Conservation (phyloP, 1,140 invertebrate genomes). For the Bombyx mandarina region DNA sequence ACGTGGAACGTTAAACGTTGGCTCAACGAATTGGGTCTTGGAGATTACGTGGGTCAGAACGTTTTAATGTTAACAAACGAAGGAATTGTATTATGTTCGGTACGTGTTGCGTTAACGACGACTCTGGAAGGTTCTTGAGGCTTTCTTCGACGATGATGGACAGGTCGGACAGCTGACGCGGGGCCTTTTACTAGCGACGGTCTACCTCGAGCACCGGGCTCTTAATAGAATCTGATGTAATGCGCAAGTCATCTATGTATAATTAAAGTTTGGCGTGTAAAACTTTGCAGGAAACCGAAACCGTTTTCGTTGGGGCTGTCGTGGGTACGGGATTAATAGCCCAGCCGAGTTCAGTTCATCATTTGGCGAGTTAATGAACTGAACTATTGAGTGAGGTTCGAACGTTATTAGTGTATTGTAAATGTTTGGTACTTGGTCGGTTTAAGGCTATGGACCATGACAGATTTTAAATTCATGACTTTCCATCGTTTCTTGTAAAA, state of each 20-base stretch:
- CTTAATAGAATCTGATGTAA: constrained; percentile 5
- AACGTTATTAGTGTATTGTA: too few relatives aligned
- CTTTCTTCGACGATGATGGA: constrained; percentile 8
- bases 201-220: neutral
- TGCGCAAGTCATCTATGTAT: constrained; percentile 35
- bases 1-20: constrained; percentile 33
- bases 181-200: constrained; percentile 5
- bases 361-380: constrained; percentile 2
- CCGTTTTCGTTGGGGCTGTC: constrained; percentile 9
- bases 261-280: constrained; percentile 37
- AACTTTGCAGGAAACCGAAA: constrained; percentile 9
- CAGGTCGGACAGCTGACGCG: constrained; percentile 7
- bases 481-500: too few relatives aligned
- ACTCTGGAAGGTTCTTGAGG: constrained; percentile 5
- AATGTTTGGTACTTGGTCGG: too few relatives aligned
- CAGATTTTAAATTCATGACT: too few relatives aligned
- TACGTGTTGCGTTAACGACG: constrained; percentile 18
- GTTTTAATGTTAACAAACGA: constrained; percentile 28
- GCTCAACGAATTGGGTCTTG: constrained; percentile 41
- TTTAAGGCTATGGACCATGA: too few relatives aligned
- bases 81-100: constrained; percentile 20
- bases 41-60: constrained; percentile 36
- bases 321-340: constrained; percentile 1
- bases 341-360: neutral
- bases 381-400: neutral